Conservation (phyloP, 2,888 invertebrate species). For the Stenotaenia linearis region DNA sequence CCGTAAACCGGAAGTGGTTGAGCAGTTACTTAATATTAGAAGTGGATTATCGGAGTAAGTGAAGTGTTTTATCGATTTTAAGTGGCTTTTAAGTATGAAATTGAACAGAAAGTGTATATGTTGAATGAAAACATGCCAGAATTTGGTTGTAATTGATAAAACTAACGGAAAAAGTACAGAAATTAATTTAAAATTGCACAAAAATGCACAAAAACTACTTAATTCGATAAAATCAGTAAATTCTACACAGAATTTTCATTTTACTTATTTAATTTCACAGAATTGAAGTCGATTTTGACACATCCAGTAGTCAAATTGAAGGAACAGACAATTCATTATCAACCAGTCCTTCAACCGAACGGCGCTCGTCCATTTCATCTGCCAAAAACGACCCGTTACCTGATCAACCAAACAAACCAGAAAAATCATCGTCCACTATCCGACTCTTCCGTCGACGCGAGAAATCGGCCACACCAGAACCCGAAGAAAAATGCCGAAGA, state of each 20-base stretch:
- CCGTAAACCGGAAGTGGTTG: conserved; percentile 72
- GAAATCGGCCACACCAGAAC: conserved; percentile 24
- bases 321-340: conserved; percentile 46
- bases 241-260: conserved; percentile 10
- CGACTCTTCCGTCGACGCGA: conserved; percentile 34
- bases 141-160: no score
- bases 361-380: background rate
- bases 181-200: no score
- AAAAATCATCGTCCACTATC: no score
- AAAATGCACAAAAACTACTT: no score
- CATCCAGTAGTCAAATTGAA: conserved; percentile 43
- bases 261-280: conserved; percentile 41
- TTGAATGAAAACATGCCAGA: no score
- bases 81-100: no score
- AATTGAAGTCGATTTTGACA: conserved; percentile 47
- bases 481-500: conserved; percentile 26
- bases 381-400: conserved; percentile 48
- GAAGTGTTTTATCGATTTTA: no score
- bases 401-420: no score
- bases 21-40: conserved; percentile 52
- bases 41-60: conserved; percentile 48
- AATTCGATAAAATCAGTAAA: no score
- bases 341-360: background rate
- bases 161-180: no score
- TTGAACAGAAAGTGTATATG: no score